These are phyloP conservation scores for Hemibates koningsi DNA, from an alignment of 2,113 vertebrate genomes.

Conservation along the genomic window DNA sequence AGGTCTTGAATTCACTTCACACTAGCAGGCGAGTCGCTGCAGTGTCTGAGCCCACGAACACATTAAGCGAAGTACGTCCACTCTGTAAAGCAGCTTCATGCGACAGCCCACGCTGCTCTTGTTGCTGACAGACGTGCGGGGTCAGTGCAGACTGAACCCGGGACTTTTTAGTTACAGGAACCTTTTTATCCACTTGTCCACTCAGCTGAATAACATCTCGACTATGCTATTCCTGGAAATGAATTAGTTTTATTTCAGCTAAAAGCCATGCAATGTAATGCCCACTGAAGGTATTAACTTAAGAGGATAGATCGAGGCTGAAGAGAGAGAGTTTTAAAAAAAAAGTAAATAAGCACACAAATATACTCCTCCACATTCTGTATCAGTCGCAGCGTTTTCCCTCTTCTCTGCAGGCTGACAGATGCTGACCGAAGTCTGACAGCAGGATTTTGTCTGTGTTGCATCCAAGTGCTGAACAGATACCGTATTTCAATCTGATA, in stretches of 20 bases:
- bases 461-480: neutral
- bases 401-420: neutral
- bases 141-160: neutral
- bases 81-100: neutral
- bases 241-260: constrained; percentile 40
- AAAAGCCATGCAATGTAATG: constrained; percentile 32
- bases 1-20: neutral
- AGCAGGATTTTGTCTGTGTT: neutral
- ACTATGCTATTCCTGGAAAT: constrained; percentile 15
- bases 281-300: constrained; percentile 7
- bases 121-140: neutral
- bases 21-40: neutral
- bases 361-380: neutral
- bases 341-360: neutral
- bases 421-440: neutral
- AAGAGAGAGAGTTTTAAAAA: neutral
- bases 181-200: neutral
- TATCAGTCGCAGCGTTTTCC: neutral
- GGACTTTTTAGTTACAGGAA: neutral
- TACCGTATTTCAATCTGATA: neutral
- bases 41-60: neutral
- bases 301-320: constrained; percentile 25
- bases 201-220: neutral
- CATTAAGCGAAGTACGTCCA: neutral
- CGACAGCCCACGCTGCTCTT: neutral